These are phyloP conservation scores for Drosophila mimetica DNA, from an alignment of 2,888 invertebrate species.

Conservation along the genomic window DNA sequence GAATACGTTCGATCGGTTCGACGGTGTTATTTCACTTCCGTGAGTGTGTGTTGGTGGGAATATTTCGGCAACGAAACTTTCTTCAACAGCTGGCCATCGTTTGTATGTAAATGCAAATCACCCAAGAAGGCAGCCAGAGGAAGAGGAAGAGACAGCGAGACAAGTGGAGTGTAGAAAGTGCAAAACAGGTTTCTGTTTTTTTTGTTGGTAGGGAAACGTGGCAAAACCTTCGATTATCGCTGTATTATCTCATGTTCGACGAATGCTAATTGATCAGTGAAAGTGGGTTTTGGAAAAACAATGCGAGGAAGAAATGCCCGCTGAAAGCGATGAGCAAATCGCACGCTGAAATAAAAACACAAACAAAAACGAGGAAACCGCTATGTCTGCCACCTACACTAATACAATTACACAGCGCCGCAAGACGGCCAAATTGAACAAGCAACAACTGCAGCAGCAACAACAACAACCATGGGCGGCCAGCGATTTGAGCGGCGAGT, in stretches of 20 bases:
- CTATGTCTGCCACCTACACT: constrained; percentile 65
- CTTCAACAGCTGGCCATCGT: constrained; percentile 51
- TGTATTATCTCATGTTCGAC: constrained; percentile 19
- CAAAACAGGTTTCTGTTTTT: constrained; percentile 54
- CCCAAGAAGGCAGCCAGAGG: constrained; percentile 23
- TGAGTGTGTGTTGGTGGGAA: constrained; percentile 38
- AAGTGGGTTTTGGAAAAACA: constrained; percentile 31
- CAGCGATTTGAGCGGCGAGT: constrained; percentile 61
- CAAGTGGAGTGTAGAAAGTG: constrained; percentile 61
- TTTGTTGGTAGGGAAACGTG: constrained; percentile 48
- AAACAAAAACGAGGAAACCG: constrained; percentile 30
- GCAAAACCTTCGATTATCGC: constrained; percentile 22
- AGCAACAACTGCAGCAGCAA: constrained; percentile 46
- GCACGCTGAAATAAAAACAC: constrained; percentile 18
- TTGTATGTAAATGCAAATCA: constrained; percentile 47
- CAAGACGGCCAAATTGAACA: constrained; percentile 72
- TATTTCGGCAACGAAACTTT: constrained; percentile 57
- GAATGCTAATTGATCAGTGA: constrained; percentile 21
- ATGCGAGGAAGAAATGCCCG: constrained; percentile 36
- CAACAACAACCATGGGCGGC: constrained; percentile 54
- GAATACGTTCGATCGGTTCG: constrained; percentile 3
- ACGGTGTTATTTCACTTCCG: constrained; percentile 8
- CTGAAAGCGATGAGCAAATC: constrained; percentile 24
- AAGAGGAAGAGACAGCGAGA: constrained; percentile 24
- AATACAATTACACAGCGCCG: constrained; percentile 68